Percentiles rank a stretch among this genome's conserved stretches.
Evolutionary conservation across 1,140 invertebrate genomes (phyloP).

Genomic region (Chionoecetes opilio): DNA sequence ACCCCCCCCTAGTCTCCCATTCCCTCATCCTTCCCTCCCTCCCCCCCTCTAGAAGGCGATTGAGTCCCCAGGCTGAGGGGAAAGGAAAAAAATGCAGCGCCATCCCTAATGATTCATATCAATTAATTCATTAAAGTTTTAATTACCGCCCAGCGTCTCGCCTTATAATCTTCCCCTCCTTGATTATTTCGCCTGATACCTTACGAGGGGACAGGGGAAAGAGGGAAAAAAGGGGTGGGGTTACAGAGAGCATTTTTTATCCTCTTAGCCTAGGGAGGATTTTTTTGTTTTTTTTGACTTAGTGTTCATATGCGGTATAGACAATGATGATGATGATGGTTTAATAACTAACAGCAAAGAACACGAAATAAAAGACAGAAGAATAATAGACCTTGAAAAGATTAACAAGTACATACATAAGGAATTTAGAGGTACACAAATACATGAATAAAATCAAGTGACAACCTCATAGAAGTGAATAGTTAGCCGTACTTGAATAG

Average conservation of each 20-base stretch:
- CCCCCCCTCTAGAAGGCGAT: too few species aligned
- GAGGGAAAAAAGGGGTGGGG: not conserved
- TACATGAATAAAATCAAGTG: too few species aligned
- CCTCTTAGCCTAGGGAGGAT: not conserved
- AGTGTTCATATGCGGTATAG: not conserved
- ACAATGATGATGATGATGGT: not conserved
- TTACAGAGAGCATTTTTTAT: constrained; percentile 36
- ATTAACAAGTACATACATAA: too few species aligned
- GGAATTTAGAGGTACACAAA: too few species aligned
- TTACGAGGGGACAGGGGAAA: constrained; percentile 43
- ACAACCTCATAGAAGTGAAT: too few species aligned
- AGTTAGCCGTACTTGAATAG: too few species aligned
- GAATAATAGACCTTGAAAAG: not conserved
- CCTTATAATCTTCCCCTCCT: constrained; percentile 73
- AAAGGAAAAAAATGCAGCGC: constrained; percentile 73
- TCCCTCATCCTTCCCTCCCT: not conserved
- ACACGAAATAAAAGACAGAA: too few species aligned
- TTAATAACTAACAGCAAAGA: too few species aligned
- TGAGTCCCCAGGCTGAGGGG: not conserved
- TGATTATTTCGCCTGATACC: constrained; percentile 76
- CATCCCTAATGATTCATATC: constrained; percentile 77
- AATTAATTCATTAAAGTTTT: constrained; percentile 80
- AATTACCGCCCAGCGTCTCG: constrained; percentile 72
- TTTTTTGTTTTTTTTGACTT: too few species aligned
- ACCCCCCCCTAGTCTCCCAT: not conserved